Conservation (phyloP, 2,797 vertebrate species). For the Microhierax caerulescens region DNA sequence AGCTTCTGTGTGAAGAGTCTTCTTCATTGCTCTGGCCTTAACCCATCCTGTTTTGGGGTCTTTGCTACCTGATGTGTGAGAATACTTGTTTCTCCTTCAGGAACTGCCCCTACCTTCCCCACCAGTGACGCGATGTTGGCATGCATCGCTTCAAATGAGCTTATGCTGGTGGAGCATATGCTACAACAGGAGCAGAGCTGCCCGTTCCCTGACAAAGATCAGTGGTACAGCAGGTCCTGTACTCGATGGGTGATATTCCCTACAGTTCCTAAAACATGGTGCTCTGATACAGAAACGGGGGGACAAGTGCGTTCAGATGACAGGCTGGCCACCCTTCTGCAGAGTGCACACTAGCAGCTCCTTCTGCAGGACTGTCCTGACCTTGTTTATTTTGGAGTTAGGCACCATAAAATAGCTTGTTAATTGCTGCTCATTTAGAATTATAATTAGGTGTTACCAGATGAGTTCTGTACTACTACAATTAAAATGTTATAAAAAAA, state of each 20-base stretch:
- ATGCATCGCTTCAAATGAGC: background rate
- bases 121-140: background rate
- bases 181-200: background rate
- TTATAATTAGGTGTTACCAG: constrained; percentile 54
- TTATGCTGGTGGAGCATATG: background rate
- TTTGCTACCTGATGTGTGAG: background rate
- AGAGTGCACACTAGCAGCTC: background rate
- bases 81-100: background rate
- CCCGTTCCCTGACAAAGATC: background rate
- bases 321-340: background rate
- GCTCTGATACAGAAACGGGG: background rate
- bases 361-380: constrained; percentile 6
- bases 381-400: constrained; percentile 49
- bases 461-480: constrained; percentile 44
- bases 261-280: background rate
- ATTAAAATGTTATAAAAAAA: constrained; percentile 50
- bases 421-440: constrained; percentile 53
- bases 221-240: background rate
- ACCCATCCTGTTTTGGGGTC: background rate
- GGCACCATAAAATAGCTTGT: constrained; percentile 27
- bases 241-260: background rate
- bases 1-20: background rate
- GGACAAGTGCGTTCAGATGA: background rate
- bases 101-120: background rate
- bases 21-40: background rate